These are phyloP conservation scores for Drosophila incognita DNA, from an alignment of 2,888 invertebrate species.

Conservation along the genomic window DNA sequence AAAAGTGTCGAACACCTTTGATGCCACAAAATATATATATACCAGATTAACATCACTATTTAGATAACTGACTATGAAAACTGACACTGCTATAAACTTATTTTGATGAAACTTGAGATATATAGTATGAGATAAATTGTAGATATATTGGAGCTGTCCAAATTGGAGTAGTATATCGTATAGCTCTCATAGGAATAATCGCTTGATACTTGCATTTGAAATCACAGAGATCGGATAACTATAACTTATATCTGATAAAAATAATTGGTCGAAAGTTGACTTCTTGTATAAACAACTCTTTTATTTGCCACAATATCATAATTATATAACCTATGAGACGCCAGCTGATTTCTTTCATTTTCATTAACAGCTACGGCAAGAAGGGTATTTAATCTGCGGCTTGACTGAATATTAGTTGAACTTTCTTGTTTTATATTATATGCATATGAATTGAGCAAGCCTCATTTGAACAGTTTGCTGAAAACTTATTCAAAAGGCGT, in stretches of 20 bases:
- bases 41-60: not conserved
- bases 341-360: not conserved
- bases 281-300: too few species aligned
- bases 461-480: conserved; percentile 36
- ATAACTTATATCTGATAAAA: not conserved
- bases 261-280: not conserved
- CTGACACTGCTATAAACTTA: not conserved
- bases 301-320: not conserved
- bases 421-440: conserved; percentile 2
- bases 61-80: not conserved
- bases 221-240: not conserved
- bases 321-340: not conserved
- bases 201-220: too few species aligned
- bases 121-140: not conserved
- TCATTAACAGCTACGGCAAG: not conserved
- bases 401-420: too few species aligned
- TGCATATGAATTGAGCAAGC: conserved; percentile 37
- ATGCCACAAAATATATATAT: not conserved
- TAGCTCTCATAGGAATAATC: not conserved
- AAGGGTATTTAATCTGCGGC: not conserved
- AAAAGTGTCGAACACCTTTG: not conserved
- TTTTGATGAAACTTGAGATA: not conserved
- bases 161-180: not conserved
- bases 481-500: conserved; percentile 10
- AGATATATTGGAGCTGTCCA: not conserved